phyloP scores from a whole-genome alignment of 1,140 invertebrate species.

The Ips typographus region DNA sequence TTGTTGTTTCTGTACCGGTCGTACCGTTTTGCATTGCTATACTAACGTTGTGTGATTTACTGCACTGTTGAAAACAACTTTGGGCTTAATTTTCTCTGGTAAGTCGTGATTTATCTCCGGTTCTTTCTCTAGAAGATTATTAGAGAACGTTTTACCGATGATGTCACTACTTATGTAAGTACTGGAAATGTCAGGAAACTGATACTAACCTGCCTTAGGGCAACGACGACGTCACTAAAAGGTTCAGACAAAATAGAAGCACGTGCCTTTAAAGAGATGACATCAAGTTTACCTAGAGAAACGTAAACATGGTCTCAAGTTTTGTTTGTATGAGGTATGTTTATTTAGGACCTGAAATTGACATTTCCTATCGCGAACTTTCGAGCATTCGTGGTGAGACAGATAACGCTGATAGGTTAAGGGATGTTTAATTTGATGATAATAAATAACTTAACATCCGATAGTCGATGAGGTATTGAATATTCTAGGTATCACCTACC shows the following conservation, averaged over 20 bases:
- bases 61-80: constrained; percentile 17
- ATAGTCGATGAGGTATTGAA: too few species aligned
- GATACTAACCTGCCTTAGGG: too few species aligned
- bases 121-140: too few species aligned
- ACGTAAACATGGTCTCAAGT: background rate
- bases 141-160: too few species aligned
- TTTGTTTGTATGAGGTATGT: background rate
- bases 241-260: background rate
- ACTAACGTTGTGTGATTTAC: constrained; percentile 13
- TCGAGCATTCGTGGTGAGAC: background rate
- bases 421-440: constrained; percentile 2
- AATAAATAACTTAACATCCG: too few species aligned
- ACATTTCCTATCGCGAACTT: constrained; percentile 10
- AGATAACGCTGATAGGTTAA: constrained; percentile 3
- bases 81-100: constrained; percentile 17
- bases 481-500: too few species aligned
- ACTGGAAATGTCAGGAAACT: too few species aligned
- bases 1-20: constrained; percentile 23
- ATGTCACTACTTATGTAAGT: too few species aligned
- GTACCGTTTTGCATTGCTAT: constrained; percentile 5
- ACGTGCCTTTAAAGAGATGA: constrained; percentile 3
- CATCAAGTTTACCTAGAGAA: constrained; percentile 6
- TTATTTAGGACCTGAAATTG: constrained; percentile 8
- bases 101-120: background rate
- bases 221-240: too few species aligned